phyloP scores from a whole-genome alignment of 2,888 invertebrate genomes.

The Sipha maydis region DNA sequence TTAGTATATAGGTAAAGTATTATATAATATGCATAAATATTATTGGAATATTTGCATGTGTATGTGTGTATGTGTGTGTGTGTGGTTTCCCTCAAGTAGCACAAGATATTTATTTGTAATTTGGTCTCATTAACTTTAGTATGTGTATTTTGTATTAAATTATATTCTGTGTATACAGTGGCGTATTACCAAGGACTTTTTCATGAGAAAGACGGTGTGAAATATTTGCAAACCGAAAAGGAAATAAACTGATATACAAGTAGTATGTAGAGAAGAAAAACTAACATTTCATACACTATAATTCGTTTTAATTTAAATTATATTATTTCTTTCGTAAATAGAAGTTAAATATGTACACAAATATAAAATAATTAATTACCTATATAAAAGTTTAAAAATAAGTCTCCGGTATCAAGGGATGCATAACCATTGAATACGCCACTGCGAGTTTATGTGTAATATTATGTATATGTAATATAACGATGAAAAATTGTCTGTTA shows the following conservation, averaged over 20 bases:
- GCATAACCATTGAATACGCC: background rate
- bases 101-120: constrained; percentile 4
- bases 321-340: background rate
- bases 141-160: background rate
- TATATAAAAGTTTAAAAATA: too few relatives aligned
- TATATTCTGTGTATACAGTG: too few relatives aligned
- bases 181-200: background rate
- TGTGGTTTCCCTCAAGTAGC: constrained; percentile 2
- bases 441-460: background rate
- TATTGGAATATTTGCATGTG: background rate
- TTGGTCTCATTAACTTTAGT: constrained; percentile 6
- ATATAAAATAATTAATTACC: background rate
- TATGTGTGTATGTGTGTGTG: background rate
- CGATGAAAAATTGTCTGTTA: background rate
- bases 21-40: background rate
- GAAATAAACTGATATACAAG: background rate
- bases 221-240: background rate
- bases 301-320: background rate
- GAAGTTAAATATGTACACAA: background rate
- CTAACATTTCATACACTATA: background rate
- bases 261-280: background rate
- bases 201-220: background rate
- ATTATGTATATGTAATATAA: background rate
- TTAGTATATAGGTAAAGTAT: background rate
- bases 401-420: too few relatives aligned